Conservation (phyloP, 2,888 invertebrate species). For the Girardia tigrina region DNA sequence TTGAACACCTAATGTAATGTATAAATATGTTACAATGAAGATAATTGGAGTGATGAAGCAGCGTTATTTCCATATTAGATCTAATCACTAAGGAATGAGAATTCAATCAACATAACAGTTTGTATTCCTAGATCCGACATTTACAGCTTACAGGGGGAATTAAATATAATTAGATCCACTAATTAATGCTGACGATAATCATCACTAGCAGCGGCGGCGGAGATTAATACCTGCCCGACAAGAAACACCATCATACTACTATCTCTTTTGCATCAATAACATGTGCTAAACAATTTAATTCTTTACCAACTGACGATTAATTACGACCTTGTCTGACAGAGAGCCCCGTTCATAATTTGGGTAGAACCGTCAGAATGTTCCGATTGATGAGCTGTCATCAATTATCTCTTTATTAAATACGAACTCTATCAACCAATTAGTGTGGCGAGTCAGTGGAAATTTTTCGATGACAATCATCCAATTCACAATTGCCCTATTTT, state of each 20-base stretch:
- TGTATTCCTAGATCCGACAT: background rate
- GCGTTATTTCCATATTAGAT: background rate
- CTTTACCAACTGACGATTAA: background rate
- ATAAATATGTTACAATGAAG: background rate
- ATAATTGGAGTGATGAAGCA: background rate
- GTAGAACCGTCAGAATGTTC: background rate
- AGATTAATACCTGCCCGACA: background rate
- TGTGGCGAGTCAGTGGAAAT: background rate
- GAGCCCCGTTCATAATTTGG: background rate
- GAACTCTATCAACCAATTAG: background rate
- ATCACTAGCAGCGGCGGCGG: background rate
- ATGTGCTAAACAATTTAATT: background rate
- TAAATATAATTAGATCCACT: background rate
- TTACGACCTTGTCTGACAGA: background rate
- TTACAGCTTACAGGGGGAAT: background rate
- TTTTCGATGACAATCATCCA: background rate
- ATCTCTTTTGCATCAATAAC: background rate
- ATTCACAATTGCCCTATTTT: background rate
- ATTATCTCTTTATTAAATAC: background rate
- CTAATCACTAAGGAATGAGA: background rate
- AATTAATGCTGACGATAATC: background rate
- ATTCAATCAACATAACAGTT: background rate
- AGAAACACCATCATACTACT: background rate
- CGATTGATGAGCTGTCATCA: background rate
- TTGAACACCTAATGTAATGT: background rate